Evolutionary conservation across 2,113 vertebrate species (phyloP), one percentile per base, ranked within the genome.

Genomic region (Chauna torquata): DNA sequence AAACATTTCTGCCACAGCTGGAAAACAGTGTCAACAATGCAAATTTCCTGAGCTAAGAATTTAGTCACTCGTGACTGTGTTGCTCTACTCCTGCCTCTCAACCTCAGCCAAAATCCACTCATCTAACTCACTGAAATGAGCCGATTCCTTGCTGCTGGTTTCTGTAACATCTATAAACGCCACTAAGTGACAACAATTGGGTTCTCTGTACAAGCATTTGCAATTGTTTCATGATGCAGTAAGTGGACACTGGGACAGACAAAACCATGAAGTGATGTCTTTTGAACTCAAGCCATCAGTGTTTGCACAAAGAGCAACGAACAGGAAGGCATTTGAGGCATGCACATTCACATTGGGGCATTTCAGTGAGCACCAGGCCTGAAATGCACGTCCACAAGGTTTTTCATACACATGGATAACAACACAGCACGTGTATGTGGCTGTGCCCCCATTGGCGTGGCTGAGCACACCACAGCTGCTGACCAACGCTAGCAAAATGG

Each of bases 381-480:
- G 57, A 28, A 28, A 58, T 36, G 66, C 34, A 42, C 50, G 40
- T 20, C 40, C 64, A 25, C 24, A 4, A 59, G 32, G 13, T 9
- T 44, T 42, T 38, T 38, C 12, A 45, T 9, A 36, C 8, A 0
- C 5, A 44, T 2, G 8, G n/a, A 38, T 71, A 70, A 44, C 18
- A 47, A 16, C 3, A 2, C 25, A n/a, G 27, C 66, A 44, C 0
- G 0, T n/a, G 22, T n/a, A 3, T 5, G 18, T 23, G 68, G 17
- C 93, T 78, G 38, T 68, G 68, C 32, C 81, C 34, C 1, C n/a
- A 0, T 6, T 8, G 49, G 9, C 45, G 50, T 4, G 40, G 55
- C 58, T 45, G 32, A 82, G 74, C 2, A 1, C 10, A 30, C 45
- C 40, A 45, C 18, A 59, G 61, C 34, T 62, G 71, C 54, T 77